These are phyloP conservation scores for Cheilosia soror DNA, from an alignment of 2,888 invertebrate genomes.

Conservation along the genomic window DNA sequence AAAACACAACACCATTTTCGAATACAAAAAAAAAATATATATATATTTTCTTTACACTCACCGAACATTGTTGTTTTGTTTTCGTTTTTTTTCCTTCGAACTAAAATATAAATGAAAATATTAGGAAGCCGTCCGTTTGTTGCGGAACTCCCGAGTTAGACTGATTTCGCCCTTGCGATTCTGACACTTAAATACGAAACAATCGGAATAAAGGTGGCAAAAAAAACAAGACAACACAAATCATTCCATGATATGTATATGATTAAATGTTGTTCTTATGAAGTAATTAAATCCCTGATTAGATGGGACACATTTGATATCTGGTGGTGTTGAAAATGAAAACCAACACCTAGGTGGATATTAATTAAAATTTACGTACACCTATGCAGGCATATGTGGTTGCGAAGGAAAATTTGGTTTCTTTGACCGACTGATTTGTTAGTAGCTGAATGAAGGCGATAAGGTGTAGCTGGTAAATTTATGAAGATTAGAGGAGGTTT, in stretches of 20 bases:
- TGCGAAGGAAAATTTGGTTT: neutral
- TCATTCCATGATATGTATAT: neutral
- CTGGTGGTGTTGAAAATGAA: neutral
- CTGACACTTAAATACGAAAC: conserved; percentile 40
- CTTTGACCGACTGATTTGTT: too few relatives aligned
- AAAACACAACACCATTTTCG: neutral
- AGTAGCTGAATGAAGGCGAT: too few relatives aligned
- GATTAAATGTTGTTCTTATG: conserved; percentile 51
- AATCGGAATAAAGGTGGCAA: neutral
- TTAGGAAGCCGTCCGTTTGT: neutral
- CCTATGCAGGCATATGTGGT: neutral
- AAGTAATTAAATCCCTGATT: conserved; percentile 50
- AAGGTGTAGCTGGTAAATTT: too few relatives aligned
- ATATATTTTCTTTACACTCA: conserved; percentile 9
- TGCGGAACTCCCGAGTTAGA: conserved; percentile 4
- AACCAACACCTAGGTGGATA: conserved; percentile 3
- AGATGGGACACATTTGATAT: conserved; percentile 36
- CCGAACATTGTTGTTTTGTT: conserved; percentile 15
- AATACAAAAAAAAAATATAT: too few relatives aligned
- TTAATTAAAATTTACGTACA: conserved; percentile 19
- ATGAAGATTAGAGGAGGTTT: too few relatives aligned
- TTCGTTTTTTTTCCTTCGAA: too few relatives aligned
- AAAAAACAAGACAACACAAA: conserved; percentile 11
- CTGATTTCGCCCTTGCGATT: conserved; percentile 12
- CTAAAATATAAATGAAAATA: too few relatives aligned